Percentiles rank a stretch among this genome's conserved stretches.
Conservation (phyloP, 1,140 invertebrate genomes). For the Eriocheir sinensis region DNA sequence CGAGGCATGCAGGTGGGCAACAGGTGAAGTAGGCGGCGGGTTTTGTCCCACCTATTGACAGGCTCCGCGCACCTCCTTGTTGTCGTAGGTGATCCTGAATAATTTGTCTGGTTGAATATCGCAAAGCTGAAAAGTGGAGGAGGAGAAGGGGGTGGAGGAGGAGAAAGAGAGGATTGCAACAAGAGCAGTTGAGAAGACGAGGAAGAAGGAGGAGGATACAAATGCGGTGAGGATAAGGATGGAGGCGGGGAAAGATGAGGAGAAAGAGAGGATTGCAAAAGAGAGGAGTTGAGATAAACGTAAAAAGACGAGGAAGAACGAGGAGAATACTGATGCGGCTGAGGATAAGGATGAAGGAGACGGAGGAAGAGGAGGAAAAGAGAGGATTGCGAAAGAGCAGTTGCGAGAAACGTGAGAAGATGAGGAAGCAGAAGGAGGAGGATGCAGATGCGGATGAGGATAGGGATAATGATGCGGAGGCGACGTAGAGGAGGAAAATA, state of each 20-base stretch:
- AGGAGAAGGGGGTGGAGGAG: background rate
- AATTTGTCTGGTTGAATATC: background rate
- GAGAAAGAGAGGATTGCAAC: too few relatives aligned
- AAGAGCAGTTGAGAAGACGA: too few relatives aligned
- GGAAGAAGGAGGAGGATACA: too few relatives aligned
- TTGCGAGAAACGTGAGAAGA: background rate
- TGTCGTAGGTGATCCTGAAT: background rate
- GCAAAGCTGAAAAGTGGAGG: background rate
- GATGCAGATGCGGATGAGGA: background rate
- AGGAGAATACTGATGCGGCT: too few relatives aligned
- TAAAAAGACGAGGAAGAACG: too few relatives aligned
- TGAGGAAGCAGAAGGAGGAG: background rate
- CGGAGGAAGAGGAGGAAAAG: background rate
- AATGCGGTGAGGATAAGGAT: too few relatives aligned
- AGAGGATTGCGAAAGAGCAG: too few relatives aligned
- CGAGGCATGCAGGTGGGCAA: background rate
- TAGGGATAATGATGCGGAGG: background rate
- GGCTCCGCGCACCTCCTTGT: background rate
- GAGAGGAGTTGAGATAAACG: too few relatives aligned
- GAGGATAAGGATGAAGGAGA: too few relatives aligned
- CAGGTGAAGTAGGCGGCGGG: background rate
- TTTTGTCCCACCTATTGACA: background rate
- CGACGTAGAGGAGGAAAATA: too few relatives aligned
- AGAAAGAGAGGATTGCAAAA: too few relatives aligned
- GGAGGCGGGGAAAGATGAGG: too few relatives aligned